phyloP scores from a whole-genome alignment of 2,888 invertebrate genomes.

The Philereme transversata region DNA sequence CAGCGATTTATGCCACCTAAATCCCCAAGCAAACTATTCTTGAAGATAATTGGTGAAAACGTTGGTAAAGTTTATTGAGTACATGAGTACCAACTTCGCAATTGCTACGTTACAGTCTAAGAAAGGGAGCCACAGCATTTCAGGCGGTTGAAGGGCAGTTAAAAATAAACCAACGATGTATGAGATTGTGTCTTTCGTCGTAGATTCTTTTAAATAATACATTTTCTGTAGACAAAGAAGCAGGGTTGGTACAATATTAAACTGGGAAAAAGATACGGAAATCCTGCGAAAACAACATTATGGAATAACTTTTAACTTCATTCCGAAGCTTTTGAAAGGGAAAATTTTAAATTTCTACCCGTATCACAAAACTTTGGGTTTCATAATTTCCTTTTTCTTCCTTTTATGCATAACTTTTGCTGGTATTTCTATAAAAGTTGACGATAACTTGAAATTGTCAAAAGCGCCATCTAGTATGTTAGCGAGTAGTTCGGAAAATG shows the following conservation, averaged over 20 bases:
- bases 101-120: background rate
- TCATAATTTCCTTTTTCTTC: conserved; percentile 1
- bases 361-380: conserved; percentile 3
- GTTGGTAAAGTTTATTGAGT: background rate
- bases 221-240: too few relatives aligned
- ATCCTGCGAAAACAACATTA: background rate
- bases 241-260: too few relatives aligned
- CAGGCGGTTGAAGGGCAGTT: background rate
- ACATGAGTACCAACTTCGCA: background rate
- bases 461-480: conserved; percentile 32
- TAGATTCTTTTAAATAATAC: too few relatives aligned
- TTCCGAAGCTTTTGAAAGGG: background rate
- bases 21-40: conserved; percentile 3
- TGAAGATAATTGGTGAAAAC: conserved; percentile 1
- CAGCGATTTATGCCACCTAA: background rate
- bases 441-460: background rate
- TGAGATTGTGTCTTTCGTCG: too few relatives aligned
- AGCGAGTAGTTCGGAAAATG: conserved; percentile 23
- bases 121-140: background rate
- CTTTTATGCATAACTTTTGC: background rate
- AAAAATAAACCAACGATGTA: background rate
- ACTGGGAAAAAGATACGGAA: background rate
- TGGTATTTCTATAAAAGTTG: background rate
- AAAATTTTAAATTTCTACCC: background rate
- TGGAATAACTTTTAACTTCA: conserved; percentile 2